Percentiles rank a stretch among this genome's conserved stretches.
These are phyloP conservation scores for Anguilla pacifica DNA, from an alignment of 2,797 vertebrate genomes.

Conservation along the genomic window DNA sequence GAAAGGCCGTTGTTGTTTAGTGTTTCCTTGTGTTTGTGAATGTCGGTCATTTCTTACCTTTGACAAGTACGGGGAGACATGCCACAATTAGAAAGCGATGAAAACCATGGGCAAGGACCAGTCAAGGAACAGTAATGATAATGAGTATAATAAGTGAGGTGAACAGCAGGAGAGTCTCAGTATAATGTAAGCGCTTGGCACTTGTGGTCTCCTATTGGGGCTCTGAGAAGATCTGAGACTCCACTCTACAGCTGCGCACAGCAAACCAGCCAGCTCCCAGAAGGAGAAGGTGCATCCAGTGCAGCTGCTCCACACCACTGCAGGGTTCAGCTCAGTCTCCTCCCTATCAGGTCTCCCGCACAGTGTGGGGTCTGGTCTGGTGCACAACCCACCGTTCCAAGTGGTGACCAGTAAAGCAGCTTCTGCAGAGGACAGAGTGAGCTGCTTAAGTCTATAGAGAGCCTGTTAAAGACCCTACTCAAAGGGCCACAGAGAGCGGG, in stretches of 20 bases:
- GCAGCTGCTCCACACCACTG: not conserved
- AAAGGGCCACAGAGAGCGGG: slow-evolving; percentile 50
- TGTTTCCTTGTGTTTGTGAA: not conserved
- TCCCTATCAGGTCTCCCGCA: not conserved
- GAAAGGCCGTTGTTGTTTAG: not conserved
- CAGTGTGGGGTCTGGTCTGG: too few relatives aligned
- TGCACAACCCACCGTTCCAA: not conserved
- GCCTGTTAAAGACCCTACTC: not conserved
- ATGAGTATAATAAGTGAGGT: too few relatives aligned
- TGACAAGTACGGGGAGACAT: not conserved
- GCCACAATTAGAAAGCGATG: too few relatives aligned
- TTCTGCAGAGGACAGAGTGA: not conserved
- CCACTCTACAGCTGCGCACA: too few relatives aligned
- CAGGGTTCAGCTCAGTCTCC: not conserved
- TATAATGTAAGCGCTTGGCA: too few relatives aligned
- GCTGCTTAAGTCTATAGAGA: not conserved
- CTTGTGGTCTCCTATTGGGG: too few relatives aligned
- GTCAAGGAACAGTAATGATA: too few relatives aligned
- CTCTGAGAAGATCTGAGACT: too few relatives aligned
- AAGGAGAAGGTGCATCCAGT: too few relatives aligned
- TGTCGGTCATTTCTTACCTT: not conserved
- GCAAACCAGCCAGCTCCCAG: too few relatives aligned
- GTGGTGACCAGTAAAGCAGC: not conserved
- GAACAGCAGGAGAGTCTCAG: too few relatives aligned
- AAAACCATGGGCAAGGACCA: too few relatives aligned